Base-by-base conservation (phyloP, 1,140 invertebrate genomes). In the Procambarus clarkii region DNA sequence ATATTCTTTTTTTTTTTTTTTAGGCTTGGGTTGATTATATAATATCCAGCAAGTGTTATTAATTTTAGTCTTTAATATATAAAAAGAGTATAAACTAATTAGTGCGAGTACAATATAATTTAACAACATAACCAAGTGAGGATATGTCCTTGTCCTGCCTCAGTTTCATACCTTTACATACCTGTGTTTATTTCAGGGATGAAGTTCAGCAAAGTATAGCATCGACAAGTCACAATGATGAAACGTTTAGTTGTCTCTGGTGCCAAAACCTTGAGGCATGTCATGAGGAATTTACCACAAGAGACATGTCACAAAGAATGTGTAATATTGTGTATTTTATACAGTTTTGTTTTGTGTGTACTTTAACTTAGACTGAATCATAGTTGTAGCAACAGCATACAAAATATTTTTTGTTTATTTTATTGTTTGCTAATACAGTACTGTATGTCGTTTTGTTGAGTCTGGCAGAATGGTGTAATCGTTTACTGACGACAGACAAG, bases 161-260 rank as follows among this genome's bases (percentile, higher is more conserved):
- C 34, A 34, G 34, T 34, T 34, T 34, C 34, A 34, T 34, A 34
- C 34, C 34, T 34, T 34, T 13, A 54, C 13, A 13, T 64, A 64
- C 18, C 3, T 86, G 11, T 90, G 44, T 79, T 71, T 78, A 48
- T 92, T 83, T n/a, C 91, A 93, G 92, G 92, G 76, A 91, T 93
- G 90, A 93, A 93, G 83, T 93, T 93, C 92, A 93, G 92, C 87
- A 93, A 93, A 83, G 92, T 93, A 82, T 93, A 91, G 82, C 74
- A 71, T 48, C 60, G 15, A n/a, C 18, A 24, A 21, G 60, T 64
- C 18, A 64, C 13, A 64, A 74, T 24, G 18, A 86, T 18, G 24
- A 77, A 71, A 78, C 50, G 54, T 48, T 71, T 78, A 76, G 54
- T 80, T 74, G 81, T 88, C 50, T 88, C 77, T 92, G 86, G 83